Percentiles rank a stretch among this genome's conserved stretches.
Conservation (phyloP, 2,113 vertebrate genomes). For the Nerophis ophidion region DNA sequence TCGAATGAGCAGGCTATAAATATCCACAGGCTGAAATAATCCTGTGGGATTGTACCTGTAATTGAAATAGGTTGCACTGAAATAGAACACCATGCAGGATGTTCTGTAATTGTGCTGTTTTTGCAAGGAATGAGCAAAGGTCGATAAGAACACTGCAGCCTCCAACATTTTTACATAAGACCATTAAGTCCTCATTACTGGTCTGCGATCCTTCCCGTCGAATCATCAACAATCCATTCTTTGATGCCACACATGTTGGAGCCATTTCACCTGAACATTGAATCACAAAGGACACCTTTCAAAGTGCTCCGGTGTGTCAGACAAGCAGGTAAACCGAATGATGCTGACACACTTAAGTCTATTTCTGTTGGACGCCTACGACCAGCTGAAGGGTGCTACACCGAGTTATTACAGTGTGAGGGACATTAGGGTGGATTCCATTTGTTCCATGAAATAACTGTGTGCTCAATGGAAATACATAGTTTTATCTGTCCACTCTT, state of each 20-base stretch:
- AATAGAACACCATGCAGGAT: background rate
- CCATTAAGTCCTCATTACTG: background rate
- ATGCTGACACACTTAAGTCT: background rate
- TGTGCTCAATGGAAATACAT: too few relatives aligned
- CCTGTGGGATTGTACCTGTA: conserved; percentile 26
- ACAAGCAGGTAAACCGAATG: background rate
- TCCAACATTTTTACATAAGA: background rate
- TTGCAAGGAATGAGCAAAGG: too few relatives aligned
- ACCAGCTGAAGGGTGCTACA: background rate
- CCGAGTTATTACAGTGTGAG: background rate
- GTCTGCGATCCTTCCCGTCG: background rate
- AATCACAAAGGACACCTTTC: background rate
- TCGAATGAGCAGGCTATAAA: conserved; percentile 31
- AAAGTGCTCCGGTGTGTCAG: background rate
- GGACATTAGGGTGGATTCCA: background rate
- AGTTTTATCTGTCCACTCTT: too few relatives aligned
- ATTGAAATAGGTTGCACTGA: conserved; percentile 24
- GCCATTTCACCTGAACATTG: background rate
- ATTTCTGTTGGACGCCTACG: background rate
- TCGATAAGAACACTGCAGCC: too few relatives aligned
- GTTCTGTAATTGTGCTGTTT: background rate
- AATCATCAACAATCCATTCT: background rate
- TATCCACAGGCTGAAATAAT: conserved; percentile 38
- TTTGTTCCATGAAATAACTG: background rate
- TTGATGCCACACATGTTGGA: background rate